phyloP scores from a whole-genome alignment of 1,140 invertebrate genomes.

The Drosophila ambigua region DNA sequence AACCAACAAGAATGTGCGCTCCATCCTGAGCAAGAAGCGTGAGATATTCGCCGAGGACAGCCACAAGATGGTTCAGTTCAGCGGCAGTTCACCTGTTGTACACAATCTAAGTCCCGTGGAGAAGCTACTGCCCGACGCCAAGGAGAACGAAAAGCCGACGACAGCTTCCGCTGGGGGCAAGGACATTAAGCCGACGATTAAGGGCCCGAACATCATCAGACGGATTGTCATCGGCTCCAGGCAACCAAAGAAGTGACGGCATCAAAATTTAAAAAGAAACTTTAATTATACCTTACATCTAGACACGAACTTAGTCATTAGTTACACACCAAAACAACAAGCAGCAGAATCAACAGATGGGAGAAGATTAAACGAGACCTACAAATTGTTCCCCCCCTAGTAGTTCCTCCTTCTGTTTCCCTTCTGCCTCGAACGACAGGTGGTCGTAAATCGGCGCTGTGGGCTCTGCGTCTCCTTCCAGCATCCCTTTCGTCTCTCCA shows the following conservation, averaged over 20 bases:
- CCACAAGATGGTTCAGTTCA: slow-evolving; percentile 63
- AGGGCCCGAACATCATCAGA: slow-evolving; percentile 53
- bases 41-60: slow-evolving; percentile 49
- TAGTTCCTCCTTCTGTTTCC: slow-evolving; percentile 27
- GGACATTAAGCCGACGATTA: slow-evolving; percentile 54
- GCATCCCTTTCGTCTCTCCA: not conserved
- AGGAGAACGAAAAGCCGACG: slow-evolving; percentile 51
- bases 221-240: slow-evolving; percentile 63
- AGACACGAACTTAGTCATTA: slow-evolving; percentile 19
- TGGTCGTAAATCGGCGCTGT: slow-evolving; percentile 69
- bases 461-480: not conserved
- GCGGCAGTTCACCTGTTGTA: slow-evolving; percentile 46
- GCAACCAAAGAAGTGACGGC: slow-evolving; percentile 32
- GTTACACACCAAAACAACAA: slow-evolving; percentile 40
- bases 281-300: slow-evolving; percentile 32
- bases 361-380: slow-evolving; percentile 7
- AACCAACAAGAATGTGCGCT: slow-evolving; percentile 43
- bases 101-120: slow-evolving; percentile 51
- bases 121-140: slow-evolving; percentile 7
- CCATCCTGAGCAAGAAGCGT: slow-evolving; percentile 60
- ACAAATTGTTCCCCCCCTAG: not conserved
- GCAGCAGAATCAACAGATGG: not conserved
- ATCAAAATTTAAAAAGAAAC: not conserved
- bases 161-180: not conserved
- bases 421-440: slow-evolving; percentile 46